Evolutionary conservation across 2,113 vertebrate species (phyloP).

Genomic region (Bufo bufo): DNA sequence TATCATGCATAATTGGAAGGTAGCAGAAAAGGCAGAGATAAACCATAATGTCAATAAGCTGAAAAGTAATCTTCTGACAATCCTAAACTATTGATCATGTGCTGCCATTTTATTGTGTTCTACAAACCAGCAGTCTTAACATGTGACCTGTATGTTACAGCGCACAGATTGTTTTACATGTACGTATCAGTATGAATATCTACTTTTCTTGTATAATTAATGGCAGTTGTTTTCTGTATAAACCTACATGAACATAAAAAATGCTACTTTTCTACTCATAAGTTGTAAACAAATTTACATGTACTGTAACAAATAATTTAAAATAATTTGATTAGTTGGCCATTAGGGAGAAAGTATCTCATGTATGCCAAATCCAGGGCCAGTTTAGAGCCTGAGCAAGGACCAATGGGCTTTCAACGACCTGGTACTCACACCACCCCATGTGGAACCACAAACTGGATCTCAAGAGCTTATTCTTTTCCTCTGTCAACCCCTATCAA

Average conservation of each 20-base stretch:
- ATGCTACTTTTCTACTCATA: not conserved
- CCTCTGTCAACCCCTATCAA: no score
- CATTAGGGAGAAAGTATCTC: no score
- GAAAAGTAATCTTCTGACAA: constrained; percentile 54
- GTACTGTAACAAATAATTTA: no score
- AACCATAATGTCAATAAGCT: constrained; percentile 48
- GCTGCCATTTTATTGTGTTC: constrained; percentile 28
- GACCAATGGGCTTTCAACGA: no score
- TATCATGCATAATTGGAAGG: constrained; percentile 52
- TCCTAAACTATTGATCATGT: constrained; percentile 47
- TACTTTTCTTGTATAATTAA: not conserved
- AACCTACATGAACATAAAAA: no score
- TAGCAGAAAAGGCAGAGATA: constrained; percentile 51
- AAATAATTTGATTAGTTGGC: no score
- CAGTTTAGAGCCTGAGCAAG: no score
- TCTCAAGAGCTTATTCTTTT: no score
- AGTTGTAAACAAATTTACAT: no score
- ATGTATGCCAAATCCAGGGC: no score
- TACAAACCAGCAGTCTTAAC: not conserved
- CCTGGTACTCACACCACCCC: no score
- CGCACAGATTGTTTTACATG: not conserved
- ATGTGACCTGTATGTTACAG: not conserved
- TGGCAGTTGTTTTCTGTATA: not conserved
- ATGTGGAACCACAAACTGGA: no score
- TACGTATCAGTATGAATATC: not conserved